These are phyloP conservation scores for Chouioia cunea DNA, from an alignment of 2,888 invertebrate species.

Conservation along the genomic window DNA sequence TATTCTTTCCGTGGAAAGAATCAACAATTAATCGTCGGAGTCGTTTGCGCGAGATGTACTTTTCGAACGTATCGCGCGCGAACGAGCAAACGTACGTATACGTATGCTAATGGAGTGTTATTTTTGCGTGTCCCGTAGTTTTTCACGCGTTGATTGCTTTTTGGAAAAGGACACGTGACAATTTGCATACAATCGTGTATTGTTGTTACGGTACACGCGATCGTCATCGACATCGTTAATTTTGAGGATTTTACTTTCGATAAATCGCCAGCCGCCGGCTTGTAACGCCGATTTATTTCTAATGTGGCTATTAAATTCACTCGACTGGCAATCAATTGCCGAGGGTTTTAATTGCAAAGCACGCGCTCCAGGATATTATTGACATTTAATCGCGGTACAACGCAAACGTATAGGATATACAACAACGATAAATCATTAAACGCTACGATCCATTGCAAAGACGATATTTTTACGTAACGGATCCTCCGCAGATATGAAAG, in stretches of 20 bases:
- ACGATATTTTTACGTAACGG: constrained; percentile 14
- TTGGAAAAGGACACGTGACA: background rate
- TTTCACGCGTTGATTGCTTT: background rate
- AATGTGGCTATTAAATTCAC: no score
- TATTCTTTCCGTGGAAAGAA: background rate
- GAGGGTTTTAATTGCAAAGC: constrained; percentile 3
- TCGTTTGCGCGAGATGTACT: constrained; percentile 19
- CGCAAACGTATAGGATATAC: no score
- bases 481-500: constrained; percentile 28
- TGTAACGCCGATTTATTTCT: no score
- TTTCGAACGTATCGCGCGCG: background rate
- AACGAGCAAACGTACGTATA: background rate
- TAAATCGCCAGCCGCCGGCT: no score
- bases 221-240: no score
- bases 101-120: background rate
- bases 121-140: background rate
- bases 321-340: no score
- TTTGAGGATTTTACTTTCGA: no score
- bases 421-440: constrained; percentile 4
- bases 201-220: background rate
- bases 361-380: no score
- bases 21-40: constrained; percentile 41
- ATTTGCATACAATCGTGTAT: no score
- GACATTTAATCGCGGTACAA: background rate
- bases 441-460: constrained; percentile 1